Conservation (phyloP, 2,888 invertebrate genomes). For the Harpagoxenus sublaevis region DNA sequence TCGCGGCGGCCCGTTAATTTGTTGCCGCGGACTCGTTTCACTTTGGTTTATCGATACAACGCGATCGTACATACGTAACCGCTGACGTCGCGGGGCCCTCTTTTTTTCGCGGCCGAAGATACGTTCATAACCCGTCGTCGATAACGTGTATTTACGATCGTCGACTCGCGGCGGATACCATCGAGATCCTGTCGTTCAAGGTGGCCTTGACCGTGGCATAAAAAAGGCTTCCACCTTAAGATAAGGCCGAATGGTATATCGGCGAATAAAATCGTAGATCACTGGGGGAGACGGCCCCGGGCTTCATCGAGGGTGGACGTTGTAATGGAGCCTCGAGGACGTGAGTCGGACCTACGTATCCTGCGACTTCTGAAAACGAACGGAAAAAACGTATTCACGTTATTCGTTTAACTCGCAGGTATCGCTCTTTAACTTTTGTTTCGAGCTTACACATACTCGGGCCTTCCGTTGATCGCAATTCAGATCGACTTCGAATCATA, state of each 20-base stretch:
- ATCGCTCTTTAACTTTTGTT: neutral
- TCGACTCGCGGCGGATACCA: slow-evolving; percentile 53
- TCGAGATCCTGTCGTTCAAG: slow-evolving; percentile 62
- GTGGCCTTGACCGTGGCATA: slow-evolving; percentile 58
- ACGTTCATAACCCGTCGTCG: slow-evolving; percentile 67
- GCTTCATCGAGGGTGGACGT: slow-evolving; percentile 65
- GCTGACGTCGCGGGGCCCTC: slow-evolving; percentile 41
- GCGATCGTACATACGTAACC: slow-evolving; percentile 54
- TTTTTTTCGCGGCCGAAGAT: slow-evolving; percentile 51
- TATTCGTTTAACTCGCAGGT: neutral
- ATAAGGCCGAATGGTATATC: slow-evolving; percentile 71
- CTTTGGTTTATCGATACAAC: slow-evolving; percentile 53
- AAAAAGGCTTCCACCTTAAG: slow-evolving; percentile 68
- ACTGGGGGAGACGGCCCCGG: slow-evolving; percentile 69
- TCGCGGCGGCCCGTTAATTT: slow-evolving; percentile 47
- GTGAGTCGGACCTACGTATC: slow-evolving; percentile 53
- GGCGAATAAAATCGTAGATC: slow-evolving; percentile 78
- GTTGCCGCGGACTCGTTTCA: slow-evolving; percentile 53
- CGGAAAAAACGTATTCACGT: neutral
- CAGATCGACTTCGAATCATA: neutral
- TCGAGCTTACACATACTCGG: neutral
- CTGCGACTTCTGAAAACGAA: neutral
- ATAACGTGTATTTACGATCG: slow-evolving; percentile 67
- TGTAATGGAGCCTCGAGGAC: slow-evolving; percentile 54
- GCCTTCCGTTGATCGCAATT: neutral